A percentile compares a stretch with the other conserved stretches of the same genome.
Evolutionary conservation across 1,140 invertebrate genomes (phyloP).

Genomic region (Zeugodacus cucurbitae): DNA sequence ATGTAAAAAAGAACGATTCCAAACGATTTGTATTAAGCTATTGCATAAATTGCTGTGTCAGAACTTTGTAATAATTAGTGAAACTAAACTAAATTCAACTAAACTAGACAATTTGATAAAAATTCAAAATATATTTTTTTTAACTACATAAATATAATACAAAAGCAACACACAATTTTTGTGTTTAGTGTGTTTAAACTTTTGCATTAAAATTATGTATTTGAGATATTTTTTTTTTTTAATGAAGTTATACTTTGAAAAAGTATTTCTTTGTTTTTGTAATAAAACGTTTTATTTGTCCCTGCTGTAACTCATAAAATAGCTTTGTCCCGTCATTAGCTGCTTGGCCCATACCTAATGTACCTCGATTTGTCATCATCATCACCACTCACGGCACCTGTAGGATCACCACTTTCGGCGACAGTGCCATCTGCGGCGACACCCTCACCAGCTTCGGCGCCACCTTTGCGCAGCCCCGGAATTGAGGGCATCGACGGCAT

Average conservation of each 20-base stretch:
- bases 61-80: not conserved
- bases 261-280: not conserved
- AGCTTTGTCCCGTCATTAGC: constrained; percentile 64
- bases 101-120: not conserved
- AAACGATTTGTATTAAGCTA: constrained; percentile 34
- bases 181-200: not conserved
- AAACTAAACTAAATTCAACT: constrained; percentile 34
- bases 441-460: constrained; percentile 65
- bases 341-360: constrained; percentile 72
- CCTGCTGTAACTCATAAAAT: constrained; percentile 43
- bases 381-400: constrained; percentile 72
- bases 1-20: not conserved
- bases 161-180: not conserved
- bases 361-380: constrained; percentile 87
- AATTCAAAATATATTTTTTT: not conserved
- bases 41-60: not conserved
- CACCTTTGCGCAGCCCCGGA: constrained; percentile 75
- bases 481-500: constrained; percentile 69
- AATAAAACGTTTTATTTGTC: not conserved
- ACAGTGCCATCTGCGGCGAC: constrained; percentile 65
- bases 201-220: constrained; percentile 15
- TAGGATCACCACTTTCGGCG: constrained; percentile 56
- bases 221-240: constrained; percentile 4
- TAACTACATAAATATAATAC: constrained; percentile 14
- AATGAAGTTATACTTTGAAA: not conserved